Conservation (phyloP, 2,113 vertebrate genomes). For the Lepus europaeus region DNA sequence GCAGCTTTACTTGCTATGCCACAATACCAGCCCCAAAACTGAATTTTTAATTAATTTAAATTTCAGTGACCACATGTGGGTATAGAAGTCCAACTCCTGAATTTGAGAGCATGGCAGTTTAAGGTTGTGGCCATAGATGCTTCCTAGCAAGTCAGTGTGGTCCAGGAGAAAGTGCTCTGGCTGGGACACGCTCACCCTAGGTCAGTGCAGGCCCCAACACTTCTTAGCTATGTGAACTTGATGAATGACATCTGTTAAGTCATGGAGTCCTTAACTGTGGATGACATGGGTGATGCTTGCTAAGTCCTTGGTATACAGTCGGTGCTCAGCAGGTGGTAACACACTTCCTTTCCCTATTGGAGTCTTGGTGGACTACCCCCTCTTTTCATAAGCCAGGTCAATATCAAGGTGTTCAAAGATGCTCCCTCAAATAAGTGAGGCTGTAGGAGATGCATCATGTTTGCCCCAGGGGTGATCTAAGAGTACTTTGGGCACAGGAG, state of each 20-base stretch:
- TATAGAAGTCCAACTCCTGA: background rate
- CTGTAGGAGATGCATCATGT: background rate
- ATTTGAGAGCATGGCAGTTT: background rate
- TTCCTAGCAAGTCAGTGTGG: background rate
- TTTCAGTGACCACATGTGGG: background rate
- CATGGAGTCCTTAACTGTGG: background rate
- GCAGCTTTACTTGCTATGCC: too few species aligned
- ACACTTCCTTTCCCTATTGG: background rate
- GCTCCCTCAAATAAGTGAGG: background rate
- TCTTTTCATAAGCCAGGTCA: background rate
- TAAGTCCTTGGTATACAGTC: background rate
- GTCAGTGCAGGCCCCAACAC: background rate
- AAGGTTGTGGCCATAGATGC: background rate
- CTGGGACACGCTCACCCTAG: background rate
- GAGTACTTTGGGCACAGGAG: background rate
- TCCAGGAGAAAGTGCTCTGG: background rate
- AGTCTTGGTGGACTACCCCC: too few species aligned
- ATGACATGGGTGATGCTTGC: background rate
- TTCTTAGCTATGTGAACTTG: background rate
- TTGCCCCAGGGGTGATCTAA: background rate
- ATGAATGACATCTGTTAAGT: background rate
- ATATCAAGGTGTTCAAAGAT: background rate
- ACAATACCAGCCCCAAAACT: background rate
- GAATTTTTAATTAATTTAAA: constrained; percentile 2
- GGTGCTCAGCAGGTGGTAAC: background rate